Evolutionary conservation across 2,888 invertebrate species (phyloP).

Genomic region (Clostera curtula): DNA sequence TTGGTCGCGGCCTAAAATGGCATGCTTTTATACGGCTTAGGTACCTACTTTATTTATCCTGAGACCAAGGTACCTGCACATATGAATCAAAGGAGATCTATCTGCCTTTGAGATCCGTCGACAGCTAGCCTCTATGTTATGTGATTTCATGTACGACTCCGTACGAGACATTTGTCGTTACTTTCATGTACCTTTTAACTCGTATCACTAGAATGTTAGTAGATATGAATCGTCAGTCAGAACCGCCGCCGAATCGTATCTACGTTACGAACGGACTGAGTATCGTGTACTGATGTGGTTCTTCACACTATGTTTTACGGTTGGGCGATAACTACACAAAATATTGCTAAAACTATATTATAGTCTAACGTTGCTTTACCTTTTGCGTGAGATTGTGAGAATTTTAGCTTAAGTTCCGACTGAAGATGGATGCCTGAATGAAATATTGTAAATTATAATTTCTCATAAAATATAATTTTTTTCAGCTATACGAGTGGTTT

Average conservation of each 20-base stretch:
- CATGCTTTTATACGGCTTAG: too few relatives aligned
- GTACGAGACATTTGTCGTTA: too few relatives aligned
- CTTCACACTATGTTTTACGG: conserved; percentile 54
- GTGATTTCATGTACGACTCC: too few relatives aligned
- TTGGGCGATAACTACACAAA: conserved; percentile 67
- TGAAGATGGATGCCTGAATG: conserved; percentile 76
- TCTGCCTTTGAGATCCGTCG: too few relatives aligned
- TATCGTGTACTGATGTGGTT: conserved; percentile 54
- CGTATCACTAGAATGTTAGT: too few relatives aligned
- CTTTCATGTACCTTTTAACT: too few relatives aligned
- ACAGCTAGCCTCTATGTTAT: too few relatives aligned
- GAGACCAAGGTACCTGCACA: too few relatives aligned
- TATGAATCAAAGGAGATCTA: too few relatives aligned
- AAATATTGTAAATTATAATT: conserved; percentile 77
- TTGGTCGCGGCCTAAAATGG: too few relatives aligned
- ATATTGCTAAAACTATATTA: conserved; percentile 74
- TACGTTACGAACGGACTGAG: conserved; percentile 56
- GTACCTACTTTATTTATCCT: too few relatives aligned
- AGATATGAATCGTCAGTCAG: conserved; percentile 25
- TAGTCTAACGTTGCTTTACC: conserved; percentile 77
- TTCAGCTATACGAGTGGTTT: conserved; percentile 70
- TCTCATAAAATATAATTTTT: conserved; percentile 77
- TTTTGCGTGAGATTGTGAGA: conserved; percentile 76
- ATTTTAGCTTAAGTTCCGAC: conserved; percentile 76
- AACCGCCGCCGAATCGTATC: conserved; percentile 36